A percentile compares a stretch with the other conserved stretches of the same genome.
These are phyloP conservation scores for Pelusios castaneus DNA, from an alignment of 2,113 vertebrate genomes.

Conservation along the genomic window DNA sequence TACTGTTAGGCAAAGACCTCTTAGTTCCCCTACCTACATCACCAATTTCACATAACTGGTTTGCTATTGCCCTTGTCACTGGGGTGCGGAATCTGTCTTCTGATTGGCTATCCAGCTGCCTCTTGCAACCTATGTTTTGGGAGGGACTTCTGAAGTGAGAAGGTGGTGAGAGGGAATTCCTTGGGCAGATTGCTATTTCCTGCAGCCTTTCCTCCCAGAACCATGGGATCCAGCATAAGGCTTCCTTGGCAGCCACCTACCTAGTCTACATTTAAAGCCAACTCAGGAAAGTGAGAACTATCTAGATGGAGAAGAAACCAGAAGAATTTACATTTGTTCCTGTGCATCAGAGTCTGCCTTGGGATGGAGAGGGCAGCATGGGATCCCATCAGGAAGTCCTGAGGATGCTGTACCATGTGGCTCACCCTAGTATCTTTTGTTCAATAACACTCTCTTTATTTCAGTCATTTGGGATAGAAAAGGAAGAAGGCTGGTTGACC, in stretches of 20 bases:
- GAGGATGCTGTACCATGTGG: conserved; percentile 3
- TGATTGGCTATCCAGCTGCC: background rate
- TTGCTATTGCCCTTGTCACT: background rate
- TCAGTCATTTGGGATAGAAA: conserved; percentile 3
- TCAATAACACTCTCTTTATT: background rate
- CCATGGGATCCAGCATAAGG: background rate
- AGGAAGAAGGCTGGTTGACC: background rate
- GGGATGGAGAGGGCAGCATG: background rate
- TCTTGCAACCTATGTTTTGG: background rate
- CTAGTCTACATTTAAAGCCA: background rate
- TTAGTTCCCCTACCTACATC: background rate
- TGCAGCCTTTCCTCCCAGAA: conserved; percentile 10
- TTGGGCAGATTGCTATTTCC: background rate
- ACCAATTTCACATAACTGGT: background rate
- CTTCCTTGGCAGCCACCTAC: background rate
- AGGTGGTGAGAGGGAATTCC: background rate
- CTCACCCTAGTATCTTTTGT: background rate
- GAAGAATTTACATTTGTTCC: background rate
- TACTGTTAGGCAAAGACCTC: conserved; percentile 38
- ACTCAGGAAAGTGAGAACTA: background rate
- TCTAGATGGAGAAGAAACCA: background rate
- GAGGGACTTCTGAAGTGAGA: background rate
- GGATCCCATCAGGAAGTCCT: conserved; percentile 4
- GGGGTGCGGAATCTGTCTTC: background rate
- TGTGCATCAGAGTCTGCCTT: background rate